A percentile compares a stretch with the other conserved stretches of the same genome.
Evolutionary conservation across 2,797 vertebrate species (phyloP).

Genomic region (Pseudochromis fuscus): DNA sequence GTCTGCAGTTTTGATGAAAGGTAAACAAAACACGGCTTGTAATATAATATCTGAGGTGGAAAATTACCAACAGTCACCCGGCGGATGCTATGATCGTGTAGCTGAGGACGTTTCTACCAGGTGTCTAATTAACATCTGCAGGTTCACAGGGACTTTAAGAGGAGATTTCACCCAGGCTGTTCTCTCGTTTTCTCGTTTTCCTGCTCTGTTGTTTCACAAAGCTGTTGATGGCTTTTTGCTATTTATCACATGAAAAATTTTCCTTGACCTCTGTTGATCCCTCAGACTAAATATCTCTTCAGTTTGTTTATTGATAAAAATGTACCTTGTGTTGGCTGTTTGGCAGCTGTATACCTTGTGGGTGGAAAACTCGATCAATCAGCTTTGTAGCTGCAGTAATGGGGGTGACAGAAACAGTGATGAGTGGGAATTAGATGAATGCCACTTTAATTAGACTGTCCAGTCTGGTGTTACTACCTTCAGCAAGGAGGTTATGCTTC

Average conservation of each 20-base stretch:
- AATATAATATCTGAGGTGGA: conserved; percentile 1
- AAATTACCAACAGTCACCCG: conserved; percentile 1
- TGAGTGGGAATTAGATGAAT: no score
- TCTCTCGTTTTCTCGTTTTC: neutral
- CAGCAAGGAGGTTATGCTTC: no score
- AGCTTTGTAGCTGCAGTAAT: no score
- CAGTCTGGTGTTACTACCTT: no score
- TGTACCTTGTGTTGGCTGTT: no score
- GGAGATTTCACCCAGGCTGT: conserved; percentile 3
- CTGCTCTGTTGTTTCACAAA: neutral
- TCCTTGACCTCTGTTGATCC: neutral
- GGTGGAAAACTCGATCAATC: no score
- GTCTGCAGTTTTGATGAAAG: conserved; percentile 8
- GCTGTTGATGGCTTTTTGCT: neutral
- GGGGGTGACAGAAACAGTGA: no score
- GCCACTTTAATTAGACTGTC: no score
- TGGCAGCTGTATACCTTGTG: no score
- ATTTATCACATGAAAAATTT: neutral
- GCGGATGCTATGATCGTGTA: no score
- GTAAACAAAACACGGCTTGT: neutral
- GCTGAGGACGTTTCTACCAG: neutral
- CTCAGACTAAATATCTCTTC: neutral
- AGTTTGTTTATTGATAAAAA: no score
- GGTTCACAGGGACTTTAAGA: neutral
- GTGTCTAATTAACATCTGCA: neutral